Base-by-base conservation (phyloP, 1,140 invertebrate genomes). In the Tyrophagus putrescentiae region DNA sequence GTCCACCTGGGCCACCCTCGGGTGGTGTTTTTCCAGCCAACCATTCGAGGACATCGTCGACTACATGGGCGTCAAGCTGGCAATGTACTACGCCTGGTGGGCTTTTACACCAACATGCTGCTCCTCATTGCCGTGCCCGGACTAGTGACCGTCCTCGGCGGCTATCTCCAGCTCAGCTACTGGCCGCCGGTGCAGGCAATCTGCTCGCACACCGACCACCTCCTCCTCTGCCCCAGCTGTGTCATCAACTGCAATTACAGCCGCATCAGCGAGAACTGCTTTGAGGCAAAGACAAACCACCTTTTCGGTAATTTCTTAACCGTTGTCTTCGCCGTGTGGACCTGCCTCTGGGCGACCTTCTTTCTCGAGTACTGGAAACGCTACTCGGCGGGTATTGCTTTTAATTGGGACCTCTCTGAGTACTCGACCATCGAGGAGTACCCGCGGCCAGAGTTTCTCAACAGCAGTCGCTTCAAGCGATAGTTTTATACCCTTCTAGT, bases 321-420 rank as follows among this genome's bases (percentile, higher is more conserved):
- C 0, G 83, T 97, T 1, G 80, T 89, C 68, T 98, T 96, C 74
- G 86, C 94, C 31, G 80, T 90, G 42, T 88, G 97, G 68, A 97
- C 97, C 90, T 92, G 91, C 33, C 81, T 98, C 70, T 97, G 90
- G 88, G 85, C 86, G 79, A 76, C 79, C n/a, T 76, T 88, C 62
- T 93, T 90, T 73, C 72, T 94, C 65, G 92, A 97, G 75, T 75
- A 94, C 61, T 97, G 93, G 93, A 95, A 96, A 73, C 76, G 91
- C 62, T 89, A 90, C 71, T 85, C 86, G 1, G 84, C 85, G 0
- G 83, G 87, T 73, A 88, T 93, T 67, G 88, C 85, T 1, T 86
- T 92, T 71, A 77, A 84, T 42, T 93, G 88, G 88, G 88, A 89
- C 72, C 75, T 92, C 50, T 87, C 85, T 1, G 83, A 84, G 3